phyloP scores from a whole-genome alignment of 2,888 invertebrate species.

The Torymus tubicola region DNA sequence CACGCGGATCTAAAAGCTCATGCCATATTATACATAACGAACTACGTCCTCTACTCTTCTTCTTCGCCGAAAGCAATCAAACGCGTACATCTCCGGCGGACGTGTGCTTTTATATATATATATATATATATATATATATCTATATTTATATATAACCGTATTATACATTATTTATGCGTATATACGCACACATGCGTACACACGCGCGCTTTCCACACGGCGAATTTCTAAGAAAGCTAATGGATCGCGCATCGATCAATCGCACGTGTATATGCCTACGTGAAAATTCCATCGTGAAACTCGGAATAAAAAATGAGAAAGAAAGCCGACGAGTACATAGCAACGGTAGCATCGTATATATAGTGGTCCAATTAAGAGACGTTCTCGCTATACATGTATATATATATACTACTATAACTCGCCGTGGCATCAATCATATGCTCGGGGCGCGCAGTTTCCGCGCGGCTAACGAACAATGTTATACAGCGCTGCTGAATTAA shows the following conservation, averaged over 20 bases:
- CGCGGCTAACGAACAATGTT: constrained; percentile 11
- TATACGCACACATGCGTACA: too few relatives aligned
- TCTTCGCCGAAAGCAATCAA: constrained; percentile 23
- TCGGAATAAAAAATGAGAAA: neutral
- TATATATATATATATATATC: too few relatives aligned
- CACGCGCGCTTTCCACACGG: neutral
- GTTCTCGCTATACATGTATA: neutral
- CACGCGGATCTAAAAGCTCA: too few relatives aligned
- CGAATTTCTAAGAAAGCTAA: constrained; percentile 25
- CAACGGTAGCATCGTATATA: neutral
- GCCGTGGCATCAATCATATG: neutral
- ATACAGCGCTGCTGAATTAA: too few relatives aligned
- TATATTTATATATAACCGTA: too few relatives aligned
- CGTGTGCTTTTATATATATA: too few relatives aligned
- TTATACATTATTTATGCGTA: too few relatives aligned
- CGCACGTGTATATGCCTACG: neutral
- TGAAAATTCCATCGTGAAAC: constrained; percentile 9
- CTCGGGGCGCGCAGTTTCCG: constrained; percentile 6
- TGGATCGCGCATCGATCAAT: constrained; percentile 25
- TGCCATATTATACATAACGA: too few relatives aligned
- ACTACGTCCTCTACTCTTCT: neutral
- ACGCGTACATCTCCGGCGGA: constrained; percentile 3
- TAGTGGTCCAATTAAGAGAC: constrained; percentile 31
- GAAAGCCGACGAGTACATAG: neutral
- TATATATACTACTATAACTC: too few relatives aligned